phyloP scores from a whole-genome alignment of 2,113 vertebrate genomes.

The Pelobates fuscus region DNA sequence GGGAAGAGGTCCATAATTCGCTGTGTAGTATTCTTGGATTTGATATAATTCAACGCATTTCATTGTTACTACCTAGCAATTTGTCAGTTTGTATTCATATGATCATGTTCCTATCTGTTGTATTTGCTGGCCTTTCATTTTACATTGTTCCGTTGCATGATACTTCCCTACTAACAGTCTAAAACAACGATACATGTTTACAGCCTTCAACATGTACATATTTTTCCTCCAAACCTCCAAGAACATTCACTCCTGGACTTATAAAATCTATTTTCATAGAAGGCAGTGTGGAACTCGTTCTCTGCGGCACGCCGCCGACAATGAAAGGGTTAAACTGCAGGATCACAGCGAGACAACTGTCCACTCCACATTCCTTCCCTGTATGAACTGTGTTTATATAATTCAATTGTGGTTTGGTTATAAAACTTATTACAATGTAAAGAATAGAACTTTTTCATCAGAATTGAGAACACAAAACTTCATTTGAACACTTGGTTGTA shows the following conservation, averaged over 20 bases:
- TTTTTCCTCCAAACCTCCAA: slow-evolving; percentile 57
- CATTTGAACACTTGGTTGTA: background rate
- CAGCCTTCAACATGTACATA: slow-evolving; percentile 59
- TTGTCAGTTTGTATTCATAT: slow-evolving; percentile 74
- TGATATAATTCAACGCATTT: slow-evolving; percentile 73
- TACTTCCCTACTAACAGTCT: slow-evolving; percentile 68
- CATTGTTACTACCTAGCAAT: slow-evolving; percentile 70
- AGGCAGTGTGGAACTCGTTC: background rate
- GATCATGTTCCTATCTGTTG: slow-evolving; percentile 73
- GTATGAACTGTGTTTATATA: slow-evolving; percentile 5
- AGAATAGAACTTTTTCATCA: background rate
- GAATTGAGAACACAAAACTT: background rate
- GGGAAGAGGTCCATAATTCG: slow-evolving; percentile 72
- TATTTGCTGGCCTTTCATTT: slow-evolving; percentile 70
- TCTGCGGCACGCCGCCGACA: background rate
- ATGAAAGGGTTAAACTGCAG: too few species aligned
- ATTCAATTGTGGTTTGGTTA: background rate
- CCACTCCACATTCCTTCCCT: background rate
- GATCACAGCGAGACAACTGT: background rate
- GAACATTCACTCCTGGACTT: slow-evolving; percentile 43
- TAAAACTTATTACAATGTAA: background rate
- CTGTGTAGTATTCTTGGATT: slow-evolving; percentile 78
- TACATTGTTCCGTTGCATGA: slow-evolving; percentile 74
- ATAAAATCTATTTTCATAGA: background rate
- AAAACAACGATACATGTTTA: slow-evolving; percentile 58